Percentiles rank a stretch among this genome's conserved stretches.
Evolutionary conservation across 2,113 vertebrate species (phyloP).

Genomic region (Oreochromis tanganicae): DNA sequence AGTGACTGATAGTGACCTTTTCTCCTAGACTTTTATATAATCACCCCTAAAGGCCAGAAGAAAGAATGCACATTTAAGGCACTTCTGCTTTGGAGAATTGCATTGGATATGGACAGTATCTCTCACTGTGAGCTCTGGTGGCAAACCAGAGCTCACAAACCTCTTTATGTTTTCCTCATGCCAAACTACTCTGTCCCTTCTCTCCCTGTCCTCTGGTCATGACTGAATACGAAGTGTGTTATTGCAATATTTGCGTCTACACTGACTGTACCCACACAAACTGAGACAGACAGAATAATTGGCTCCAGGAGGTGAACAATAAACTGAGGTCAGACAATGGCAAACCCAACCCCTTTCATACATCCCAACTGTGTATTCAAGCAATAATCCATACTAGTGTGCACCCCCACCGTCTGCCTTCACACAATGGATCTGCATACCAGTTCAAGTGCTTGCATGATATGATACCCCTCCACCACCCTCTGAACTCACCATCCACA

Average conservation of each 20-base stretch:
- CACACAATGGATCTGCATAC: conserved; percentile 26
- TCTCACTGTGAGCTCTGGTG: neutral
- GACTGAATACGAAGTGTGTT: neutral
- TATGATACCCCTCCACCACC: neutral
- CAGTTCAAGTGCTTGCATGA: conserved; percentile 19
- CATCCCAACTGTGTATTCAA: neutral
- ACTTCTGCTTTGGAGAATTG: neutral
- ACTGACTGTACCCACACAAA: neutral
- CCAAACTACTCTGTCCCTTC: neutral
- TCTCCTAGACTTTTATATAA: neutral
- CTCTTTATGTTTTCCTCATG: neutral
- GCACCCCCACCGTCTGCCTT: neutral
- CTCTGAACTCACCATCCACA: conserved; percentile 10
- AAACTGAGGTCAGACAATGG: conserved; percentile 4
- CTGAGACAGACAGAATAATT: neutral
- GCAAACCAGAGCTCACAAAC: neutral
- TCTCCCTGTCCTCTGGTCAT: neutral
- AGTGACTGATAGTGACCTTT: neutral
- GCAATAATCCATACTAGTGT: conserved; percentile 11
- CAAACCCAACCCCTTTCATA: neutral
- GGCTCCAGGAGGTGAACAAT: neutral
- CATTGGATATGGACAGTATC: neutral
- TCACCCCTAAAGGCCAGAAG: neutral
- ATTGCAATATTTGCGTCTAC: neutral
- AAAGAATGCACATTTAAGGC: neutral